Evolutionary conservation across 2,797 vertebrate genomes (phyloP), one percentile per base, ranked within the genome.

Genomic region (Neosalanx taihuensis): DNA sequence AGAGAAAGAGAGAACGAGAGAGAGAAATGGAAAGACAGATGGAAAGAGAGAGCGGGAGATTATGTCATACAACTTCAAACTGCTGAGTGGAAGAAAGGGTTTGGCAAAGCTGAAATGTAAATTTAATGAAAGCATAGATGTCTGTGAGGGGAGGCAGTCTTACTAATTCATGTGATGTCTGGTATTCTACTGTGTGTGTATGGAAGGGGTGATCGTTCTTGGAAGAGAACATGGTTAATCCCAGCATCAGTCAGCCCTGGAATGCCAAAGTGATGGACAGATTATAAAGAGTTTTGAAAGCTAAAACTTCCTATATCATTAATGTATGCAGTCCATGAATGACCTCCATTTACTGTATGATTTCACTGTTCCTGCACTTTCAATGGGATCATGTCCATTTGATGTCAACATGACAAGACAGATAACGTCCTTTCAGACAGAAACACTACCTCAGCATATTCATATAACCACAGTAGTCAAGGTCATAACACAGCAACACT

Each of bases 11-110:
- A 46, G 63, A 46, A 12, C 10, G 10, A 46, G 41, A 46, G 41
- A 46, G 41, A 13, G 41, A 12, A 9, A 46, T 9, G 2, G 41
- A 13, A 9, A 3, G 41, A 46, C 3, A 46, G 41, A 41, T 41
- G 37, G 37, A 46, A 46, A 13, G 20, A 65, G 37, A 46, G 63
- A 46, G 41, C 10, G 41, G 41, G 41, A 23, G 69, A 53, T 59
- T 58, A 57, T 66, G 70, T 26, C 46, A 72, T 46, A 72, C 29
- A 33, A 29, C 29, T 17, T 29, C 49, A 41, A 26, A 20, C 35
- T 41, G 33, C 49, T 49, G 5, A n/a, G 60, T 53, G 46, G 29
- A 64, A 56, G 15, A 3, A 4, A 63, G 35, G 20, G 41, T 26
- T 23, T 23, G 41, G 64, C 41, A 15, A 20, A 46, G 46, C 37